Percentiles rank a stretch among this genome's conserved stretches.
phyloP scores from a whole-genome alignment of 2,888 invertebrate genomes.

The Antitype chi region DNA sequence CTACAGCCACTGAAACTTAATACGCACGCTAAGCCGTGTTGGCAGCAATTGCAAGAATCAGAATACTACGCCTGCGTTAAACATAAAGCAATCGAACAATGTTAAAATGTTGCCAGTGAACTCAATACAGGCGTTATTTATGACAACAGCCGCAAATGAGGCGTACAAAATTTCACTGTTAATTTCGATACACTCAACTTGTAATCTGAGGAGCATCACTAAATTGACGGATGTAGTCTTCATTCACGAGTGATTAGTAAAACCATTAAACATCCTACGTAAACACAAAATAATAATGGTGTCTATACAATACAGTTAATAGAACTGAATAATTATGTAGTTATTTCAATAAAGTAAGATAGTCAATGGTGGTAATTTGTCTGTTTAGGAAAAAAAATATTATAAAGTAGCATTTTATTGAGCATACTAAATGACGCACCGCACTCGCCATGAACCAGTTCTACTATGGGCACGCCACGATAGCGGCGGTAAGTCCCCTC shows the following conservation, averaged over 20 bases:
- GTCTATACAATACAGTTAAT: not conserved
- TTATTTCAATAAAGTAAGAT: not conserved
- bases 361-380: not conserved
- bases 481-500: too few species aligned
- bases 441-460: constrained; percentile 14
- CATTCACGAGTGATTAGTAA: constrained; percentile 1
- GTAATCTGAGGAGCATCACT: constrained; percentile 14
- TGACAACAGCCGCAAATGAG: not conserved
- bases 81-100: constrained; percentile 24
- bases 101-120: constrained; percentile 25
- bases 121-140: constrained; percentile 42
- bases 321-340: not conserved
- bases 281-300: not conserved
- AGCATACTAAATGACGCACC: not conserved
- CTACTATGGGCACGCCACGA: too few species aligned
- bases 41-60: not conserved
- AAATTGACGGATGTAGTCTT: constrained; percentile 19
- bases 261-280: constrained; percentile 7
- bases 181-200: constrained; percentile 16
- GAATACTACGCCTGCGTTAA: constrained; percentile 8
- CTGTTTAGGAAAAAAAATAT: not conserved
- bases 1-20: not conserved
- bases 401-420: not conserved
- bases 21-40: not conserved
- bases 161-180: not conserved